Evolutionary conservation across 2,797 vertebrate species (phyloP).

Genomic region (Neopelma chrysocephalum): DNA sequence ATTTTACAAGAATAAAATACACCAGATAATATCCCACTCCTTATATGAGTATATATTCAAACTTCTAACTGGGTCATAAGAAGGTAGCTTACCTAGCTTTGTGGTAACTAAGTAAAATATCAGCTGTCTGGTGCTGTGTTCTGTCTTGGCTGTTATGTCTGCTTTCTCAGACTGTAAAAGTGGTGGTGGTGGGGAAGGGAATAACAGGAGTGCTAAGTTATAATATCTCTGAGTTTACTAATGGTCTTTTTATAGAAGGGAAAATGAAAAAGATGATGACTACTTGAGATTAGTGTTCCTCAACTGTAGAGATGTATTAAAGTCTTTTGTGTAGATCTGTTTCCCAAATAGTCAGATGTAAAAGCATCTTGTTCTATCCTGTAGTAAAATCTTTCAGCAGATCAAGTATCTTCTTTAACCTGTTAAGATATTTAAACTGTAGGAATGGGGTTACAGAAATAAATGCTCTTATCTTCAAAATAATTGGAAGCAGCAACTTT

Average conservation of each 20-base stretch:
- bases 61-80: background rate
- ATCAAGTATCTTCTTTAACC: background rate
- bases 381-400: background rate
- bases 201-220: background rate
- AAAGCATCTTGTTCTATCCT: background rate
- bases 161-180: background rate
- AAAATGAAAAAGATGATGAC: background rate
- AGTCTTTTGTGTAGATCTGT: background rate
- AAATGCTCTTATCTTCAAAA: background rate
- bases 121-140: background rate
- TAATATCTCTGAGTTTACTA: background rate
- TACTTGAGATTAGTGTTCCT: background rate
- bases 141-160: background rate
- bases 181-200: rapidly evolving
- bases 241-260: background rate
- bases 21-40: background rate
- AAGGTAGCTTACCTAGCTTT: background rate
- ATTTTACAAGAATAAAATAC: background rate
- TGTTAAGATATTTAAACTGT: background rate
- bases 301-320: background rate
- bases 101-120: background rate
- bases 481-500: background rate
- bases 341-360: background rate
- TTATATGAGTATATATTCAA: background rate
- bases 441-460: background rate